These are phyloP conservation scores for Indri indri DNA, from an alignment of 2,113 vertebrate genomes.

Conservation along the genomic window DNA sequence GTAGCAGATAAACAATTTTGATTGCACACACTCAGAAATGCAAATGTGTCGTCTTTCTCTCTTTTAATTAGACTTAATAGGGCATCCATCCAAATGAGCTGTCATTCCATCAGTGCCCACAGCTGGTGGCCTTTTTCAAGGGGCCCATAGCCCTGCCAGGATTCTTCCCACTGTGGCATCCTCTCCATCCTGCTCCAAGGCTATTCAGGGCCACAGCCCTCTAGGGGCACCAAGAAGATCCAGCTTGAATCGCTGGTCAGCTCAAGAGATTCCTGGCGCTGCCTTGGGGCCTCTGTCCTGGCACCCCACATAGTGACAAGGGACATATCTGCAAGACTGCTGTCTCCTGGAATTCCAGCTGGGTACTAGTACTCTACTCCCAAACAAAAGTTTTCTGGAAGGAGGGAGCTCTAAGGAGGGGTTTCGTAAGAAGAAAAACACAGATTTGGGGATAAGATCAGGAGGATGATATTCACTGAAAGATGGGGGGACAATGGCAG, in stretches of 20 bases:
- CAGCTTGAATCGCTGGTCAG: background rate
- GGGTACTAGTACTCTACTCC: background rate
- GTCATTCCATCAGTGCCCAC: background rate
- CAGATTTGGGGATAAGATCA: background rate
- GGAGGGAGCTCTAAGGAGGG: background rate
- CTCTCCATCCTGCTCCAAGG: background rate
- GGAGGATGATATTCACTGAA: background rate
- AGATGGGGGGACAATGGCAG: background rate
- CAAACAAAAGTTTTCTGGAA: background rate
- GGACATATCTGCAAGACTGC: background rate
- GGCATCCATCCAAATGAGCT: background rate
- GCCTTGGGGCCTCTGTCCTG: background rate
- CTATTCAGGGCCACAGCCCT: background rate
- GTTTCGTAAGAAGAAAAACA: background rate
- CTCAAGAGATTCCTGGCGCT: background rate
- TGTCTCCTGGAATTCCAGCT: background rate
- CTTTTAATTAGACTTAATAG: conserved; percentile 36
- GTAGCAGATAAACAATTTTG: background rate
- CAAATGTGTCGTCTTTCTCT: background rate
- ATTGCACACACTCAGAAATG: background rate
- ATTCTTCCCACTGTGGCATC: background rate
- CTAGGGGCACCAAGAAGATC: background rate
- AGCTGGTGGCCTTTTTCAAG: background rate
- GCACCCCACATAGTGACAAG: conserved; percentile 29
- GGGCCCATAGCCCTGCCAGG: background rate